Evolutionary conservation across 2,113 vertebrate genomes (phyloP).

Genomic region (Promerops cafer): DNA sequence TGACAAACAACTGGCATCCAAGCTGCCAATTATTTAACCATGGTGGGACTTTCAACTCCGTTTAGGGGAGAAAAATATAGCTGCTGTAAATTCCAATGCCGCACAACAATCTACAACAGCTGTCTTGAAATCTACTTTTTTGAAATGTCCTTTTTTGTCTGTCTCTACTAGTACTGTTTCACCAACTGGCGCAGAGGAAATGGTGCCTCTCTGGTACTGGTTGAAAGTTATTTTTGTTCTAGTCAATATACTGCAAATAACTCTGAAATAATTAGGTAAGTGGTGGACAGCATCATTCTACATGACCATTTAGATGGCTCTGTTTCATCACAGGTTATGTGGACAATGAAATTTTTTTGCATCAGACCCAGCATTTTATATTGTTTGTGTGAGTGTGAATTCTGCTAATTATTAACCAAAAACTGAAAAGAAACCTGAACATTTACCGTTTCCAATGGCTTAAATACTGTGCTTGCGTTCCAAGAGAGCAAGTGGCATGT

Average conservation of each 20-base stretch:
- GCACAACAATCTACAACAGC: neutral
- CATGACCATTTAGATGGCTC: neutral
- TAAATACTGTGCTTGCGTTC: neutral
- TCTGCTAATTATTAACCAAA: neutral
- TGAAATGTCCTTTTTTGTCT: neutral
- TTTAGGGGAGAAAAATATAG: neutral
- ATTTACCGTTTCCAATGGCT: neutral
- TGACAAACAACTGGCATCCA: conserved; percentile 5
- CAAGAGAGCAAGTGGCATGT: neutral
- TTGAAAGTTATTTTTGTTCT: neutral
- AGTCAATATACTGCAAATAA: neutral
- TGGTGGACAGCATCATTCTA: neutral
- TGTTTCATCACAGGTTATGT: neutral
- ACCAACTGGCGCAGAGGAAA: neutral
- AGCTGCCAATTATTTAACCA: conserved; percentile 11
- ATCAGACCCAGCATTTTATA: neutral
- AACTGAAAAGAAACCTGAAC: neutral
- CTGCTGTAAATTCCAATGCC: neutral
- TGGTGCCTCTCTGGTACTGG: neutral
- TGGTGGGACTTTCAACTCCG: neutral
- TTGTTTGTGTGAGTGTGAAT: neutral
- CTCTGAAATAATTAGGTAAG: neutral
- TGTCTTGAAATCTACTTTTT: neutral
- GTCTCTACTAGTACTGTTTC: neutral
- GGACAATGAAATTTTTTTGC: neutral